These are phyloP conservation scores for Galagoides demidoff DNA, from an alignment of 2,797 vertebrate genomes.

Conservation along the genomic window DNA sequence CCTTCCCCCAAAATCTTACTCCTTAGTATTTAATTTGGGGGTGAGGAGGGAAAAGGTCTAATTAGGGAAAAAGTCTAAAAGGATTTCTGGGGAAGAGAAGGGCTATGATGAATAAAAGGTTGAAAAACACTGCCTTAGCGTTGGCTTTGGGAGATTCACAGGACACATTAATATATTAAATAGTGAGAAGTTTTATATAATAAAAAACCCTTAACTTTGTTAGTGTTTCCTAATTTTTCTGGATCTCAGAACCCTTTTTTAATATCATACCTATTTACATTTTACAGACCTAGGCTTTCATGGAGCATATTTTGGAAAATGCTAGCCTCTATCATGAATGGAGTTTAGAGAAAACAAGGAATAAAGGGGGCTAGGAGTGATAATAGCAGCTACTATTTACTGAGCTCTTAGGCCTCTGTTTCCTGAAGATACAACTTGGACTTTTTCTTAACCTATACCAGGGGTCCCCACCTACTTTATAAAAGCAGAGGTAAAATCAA, in stretches of 20 bases:
- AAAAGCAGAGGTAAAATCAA: conserved; percentile 18
- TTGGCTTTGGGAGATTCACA: neutral
- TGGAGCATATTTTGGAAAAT: neutral
- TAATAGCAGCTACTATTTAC: neutral
- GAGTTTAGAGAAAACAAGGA: conserved; percentile 37
- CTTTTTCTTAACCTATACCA: neutral
- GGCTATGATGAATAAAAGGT: neutral
- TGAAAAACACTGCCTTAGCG: neutral
- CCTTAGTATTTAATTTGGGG: neutral
- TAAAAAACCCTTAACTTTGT: neutral
- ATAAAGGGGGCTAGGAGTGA: neutral
- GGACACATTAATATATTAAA: neutral
- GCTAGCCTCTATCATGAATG: neutral
- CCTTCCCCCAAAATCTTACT: neutral
- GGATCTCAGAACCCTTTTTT: neutral
- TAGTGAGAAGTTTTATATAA: neutral
- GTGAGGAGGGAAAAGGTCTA: neutral
- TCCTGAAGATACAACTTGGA: neutral
- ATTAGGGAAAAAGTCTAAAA: neutral
- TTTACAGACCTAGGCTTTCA: neutral
- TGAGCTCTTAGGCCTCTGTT: neutral
- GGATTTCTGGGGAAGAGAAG: neutral
- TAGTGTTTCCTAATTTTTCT: conserved; percentile 11
- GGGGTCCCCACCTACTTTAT: neutral
- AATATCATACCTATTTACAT: neutral